Evolutionary conservation across 2,113 vertebrate genomes (phyloP), one percentile per base, ranked within the genome.

Genomic region (Hymenochirus boettgeri): DNA sequence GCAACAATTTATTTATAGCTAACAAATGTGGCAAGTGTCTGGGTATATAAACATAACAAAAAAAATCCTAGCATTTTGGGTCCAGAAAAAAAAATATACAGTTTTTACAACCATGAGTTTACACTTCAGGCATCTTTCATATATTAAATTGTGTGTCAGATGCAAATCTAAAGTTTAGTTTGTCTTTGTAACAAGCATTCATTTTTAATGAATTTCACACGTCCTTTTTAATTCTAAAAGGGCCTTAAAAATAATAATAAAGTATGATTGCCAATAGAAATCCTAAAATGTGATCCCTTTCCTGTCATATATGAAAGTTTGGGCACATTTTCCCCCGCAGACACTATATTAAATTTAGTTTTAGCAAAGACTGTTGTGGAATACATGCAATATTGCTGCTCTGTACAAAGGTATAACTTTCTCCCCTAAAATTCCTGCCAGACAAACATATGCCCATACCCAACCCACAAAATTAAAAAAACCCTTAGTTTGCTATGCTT

Each of bases 361-460:
- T 57, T 57, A 10, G 29, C 72, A 86, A 79, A 74, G 78, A 63
- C 81, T 77, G 74, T 76, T 75, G 72, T 75, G 0, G 70, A 85
- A 77, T 61, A 80, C 71, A 78, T 72, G 73, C 67, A 71, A 74
- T 80, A 73, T 76, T 78, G 80, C 78, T 85, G 79, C 75, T 75
- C 62, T 65, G 56, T 70, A 66, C 73, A 19, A 62, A 53, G n/a
- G 11, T 1, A 58, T 58, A 50, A 73, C 69, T 76, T 72, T 76
- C 71, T 83, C 73, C 77, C 75, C 82, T 86, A 81, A 80, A 83
- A 83, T 78, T 82, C 77, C 75, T 79, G 79, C 64, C 78, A 72
- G 74, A 78, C 62, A 54, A 25, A 57, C 12, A 22, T 5, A 77
- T 26, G 73, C 47, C 70, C 75, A 33, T 17, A 33, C 65, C 18